Evolutionary conservation across 1,140 invertebrate genomes (phyloP), one percentile per base, ranked within the genome.

Genomic region (Dendroctonus valens): DNA sequence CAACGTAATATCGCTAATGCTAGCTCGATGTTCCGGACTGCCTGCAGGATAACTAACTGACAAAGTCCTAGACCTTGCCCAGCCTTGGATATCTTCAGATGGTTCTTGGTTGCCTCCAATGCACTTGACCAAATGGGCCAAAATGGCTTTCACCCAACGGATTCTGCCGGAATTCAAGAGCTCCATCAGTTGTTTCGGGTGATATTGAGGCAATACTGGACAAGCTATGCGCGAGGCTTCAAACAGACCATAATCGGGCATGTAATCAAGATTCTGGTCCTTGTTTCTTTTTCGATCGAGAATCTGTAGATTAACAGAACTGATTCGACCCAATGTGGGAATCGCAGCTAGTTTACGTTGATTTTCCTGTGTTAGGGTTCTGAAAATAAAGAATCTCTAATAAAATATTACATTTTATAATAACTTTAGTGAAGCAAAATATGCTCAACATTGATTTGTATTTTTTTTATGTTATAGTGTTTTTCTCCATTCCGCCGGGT

Each of bases 131-230:
- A 99, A 83, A 85, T 99, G 97, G 3, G 94, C 90, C 42, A 99
- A 81, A 65, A 99, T 99, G 0, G 97, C 96, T 79, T 98, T 98
- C 0, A 99, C 97, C 86, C 96, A 94, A 72, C 93, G 83, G 41
- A 97, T 97, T 82, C 98, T 98, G 0, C 98, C 98, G 62, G 96
- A 98, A 80, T 98, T 98, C 0, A 99, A 81, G n/a, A 99, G 80
- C 78, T 99, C 97, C 91, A 98, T 98, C 4, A 99, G 80, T 75
- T 98, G 96, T 76, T 98, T 97, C 0, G 97, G 97, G 84, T 99
- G 98, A 80, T 99, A 99, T 75, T 99, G 98, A 0, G 98, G 97
- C 65, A 99, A 79, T n/a, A 99, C 95, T 0, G 97, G 97, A 76
- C 93, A 96, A 0, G 94, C 94, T 71, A 98, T 92, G 54, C 94